Conservation (phyloP, 1,140 invertebrate genomes). For the Diuraphis noxia region DNA sequence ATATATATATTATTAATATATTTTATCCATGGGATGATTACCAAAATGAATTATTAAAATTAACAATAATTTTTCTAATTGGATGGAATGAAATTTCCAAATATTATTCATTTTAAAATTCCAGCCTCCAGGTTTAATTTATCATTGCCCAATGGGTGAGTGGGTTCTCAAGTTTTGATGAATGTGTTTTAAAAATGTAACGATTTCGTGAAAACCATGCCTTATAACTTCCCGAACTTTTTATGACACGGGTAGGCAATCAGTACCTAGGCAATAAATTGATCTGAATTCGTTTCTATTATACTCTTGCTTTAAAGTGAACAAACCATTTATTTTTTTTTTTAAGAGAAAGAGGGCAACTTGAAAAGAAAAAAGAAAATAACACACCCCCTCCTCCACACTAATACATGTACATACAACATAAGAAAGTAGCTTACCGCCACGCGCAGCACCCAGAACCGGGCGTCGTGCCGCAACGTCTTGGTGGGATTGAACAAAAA, state of each 20-base stretch:
- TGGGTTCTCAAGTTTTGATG: too few species aligned
- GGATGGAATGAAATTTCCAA: too few species aligned
- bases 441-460: constrained; percentile 80
- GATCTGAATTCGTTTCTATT: too few species aligned
- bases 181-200: background rate
- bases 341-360: background rate
- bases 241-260: background rate
- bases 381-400: accelerated
- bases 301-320: too few species aligned
- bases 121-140: too few species aligned
- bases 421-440: constrained; percentile 67
- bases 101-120: too few species aligned
- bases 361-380: background rate
- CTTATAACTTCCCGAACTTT: background rate
- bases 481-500: constrained; percentile 92
- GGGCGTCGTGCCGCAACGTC: constrained; percentile 89
- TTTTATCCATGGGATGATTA: too few species aligned
- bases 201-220: background rate
- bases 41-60: too few species aligned
- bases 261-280: too few species aligned
- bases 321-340: background rate
- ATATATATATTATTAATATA: too few species aligned
- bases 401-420: background rate
- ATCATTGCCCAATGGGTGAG: too few species aligned
- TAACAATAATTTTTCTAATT: too few species aligned